Conservation (phyloP, 1,140 invertebrate genomes). For the Ceratosolen fusciceps region DNA sequence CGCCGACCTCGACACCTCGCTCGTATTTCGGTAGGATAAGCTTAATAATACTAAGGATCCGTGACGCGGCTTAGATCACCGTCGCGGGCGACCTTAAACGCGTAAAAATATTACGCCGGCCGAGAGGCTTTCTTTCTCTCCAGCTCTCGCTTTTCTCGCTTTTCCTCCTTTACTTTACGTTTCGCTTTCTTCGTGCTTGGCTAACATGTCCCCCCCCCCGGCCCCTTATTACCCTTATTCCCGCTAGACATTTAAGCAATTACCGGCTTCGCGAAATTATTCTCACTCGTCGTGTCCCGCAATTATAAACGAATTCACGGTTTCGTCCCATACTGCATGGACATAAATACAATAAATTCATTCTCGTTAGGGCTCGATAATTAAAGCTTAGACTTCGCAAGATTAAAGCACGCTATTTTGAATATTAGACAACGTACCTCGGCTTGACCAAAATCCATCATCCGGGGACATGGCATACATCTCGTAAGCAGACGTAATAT, state of each 20-base stretch:
- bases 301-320: too few relatives aligned
- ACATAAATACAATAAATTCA: too few relatives aligned
- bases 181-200: not conserved
- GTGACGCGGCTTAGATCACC: constrained; percentile 55
- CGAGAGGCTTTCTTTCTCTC: constrained; percentile 46
- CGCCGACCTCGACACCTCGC: too few relatives aligned
- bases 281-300: too few relatives aligned
- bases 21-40: constrained; percentile 29
- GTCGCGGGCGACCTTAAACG: constrained; percentile 46
- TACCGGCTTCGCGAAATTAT: too few relatives aligned
- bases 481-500: not conserved
- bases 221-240: not conserved
- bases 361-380: too few relatives aligned
- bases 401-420: not conserved
- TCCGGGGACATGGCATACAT: not conserved
- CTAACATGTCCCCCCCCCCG: too few relatives aligned
- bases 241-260: too few relatives aligned
- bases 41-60: constrained; percentile 65
- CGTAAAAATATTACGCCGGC: constrained; percentile 67
- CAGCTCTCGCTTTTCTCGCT: not conserved
- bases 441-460: not conserved
- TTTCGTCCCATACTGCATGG: too few relatives aligned
- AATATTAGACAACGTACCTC: not conserved
- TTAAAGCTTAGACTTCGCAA: not conserved
- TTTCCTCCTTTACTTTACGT: not conserved